Conservation (phyloP, 2,888 invertebrate species). For the Drosophila anomalata region DNA sequence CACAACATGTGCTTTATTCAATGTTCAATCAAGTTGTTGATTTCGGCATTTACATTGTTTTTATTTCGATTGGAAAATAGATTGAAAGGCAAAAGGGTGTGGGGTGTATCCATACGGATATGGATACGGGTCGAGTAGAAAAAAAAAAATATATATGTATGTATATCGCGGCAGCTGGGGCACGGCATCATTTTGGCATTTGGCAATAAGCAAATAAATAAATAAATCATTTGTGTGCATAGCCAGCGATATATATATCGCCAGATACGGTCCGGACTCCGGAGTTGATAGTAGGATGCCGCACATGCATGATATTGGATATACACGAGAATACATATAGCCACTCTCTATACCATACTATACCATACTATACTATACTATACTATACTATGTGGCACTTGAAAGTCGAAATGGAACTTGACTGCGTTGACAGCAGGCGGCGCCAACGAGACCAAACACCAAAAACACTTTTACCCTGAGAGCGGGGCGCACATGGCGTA, state of each 20-base stretch:
- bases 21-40: conserved; percentile 44
- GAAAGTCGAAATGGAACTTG: conserved; percentile 65
- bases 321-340: conserved; percentile 19
- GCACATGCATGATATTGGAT: conserved; percentile 7
- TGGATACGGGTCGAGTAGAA: conserved; percentile 2
- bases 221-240: conserved; percentile 71
- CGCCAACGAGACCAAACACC: conserved; percentile 48
- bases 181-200: conserved; percentile 66
- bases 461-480: neutral
- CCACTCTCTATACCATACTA: conserved; percentile 12
- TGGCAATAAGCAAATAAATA: conserved; percentile 76
- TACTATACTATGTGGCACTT: conserved; percentile 51
- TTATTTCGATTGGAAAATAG: conserved; percentile 7
- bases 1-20: conserved; percentile 40
- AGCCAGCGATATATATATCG: conserved; percentile 52
- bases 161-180: conserved; percentile 67
- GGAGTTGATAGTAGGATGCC: conserved; percentile 25
- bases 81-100: neutral
- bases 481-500: conserved; percentile 68
- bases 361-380: neutral
- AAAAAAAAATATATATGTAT: neutral
- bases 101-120: neutral
- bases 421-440: conserved; percentile 58
- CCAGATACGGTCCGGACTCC: conserved; percentile 27
- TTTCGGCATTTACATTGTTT: conserved; percentile 1